These are phyloP conservation scores for Tyria jacobaeae DNA, from an alignment of 2,888 invertebrate genomes.

Conservation along the genomic window DNA sequence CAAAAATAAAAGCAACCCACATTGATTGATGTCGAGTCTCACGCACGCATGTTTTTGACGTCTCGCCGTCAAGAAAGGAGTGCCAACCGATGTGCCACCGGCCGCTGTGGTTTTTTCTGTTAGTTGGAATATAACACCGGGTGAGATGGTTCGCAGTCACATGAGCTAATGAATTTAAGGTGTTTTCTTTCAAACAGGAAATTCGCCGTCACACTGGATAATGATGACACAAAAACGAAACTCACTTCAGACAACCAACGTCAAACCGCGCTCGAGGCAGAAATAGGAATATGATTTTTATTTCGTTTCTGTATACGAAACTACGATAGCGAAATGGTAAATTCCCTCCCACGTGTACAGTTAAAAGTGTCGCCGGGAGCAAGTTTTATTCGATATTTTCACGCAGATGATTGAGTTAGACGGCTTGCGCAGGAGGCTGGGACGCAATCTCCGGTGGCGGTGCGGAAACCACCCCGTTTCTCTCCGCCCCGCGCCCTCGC, in stretches of 20 bases:
- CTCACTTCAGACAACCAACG: slow-evolving; percentile 47
- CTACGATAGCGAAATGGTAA: slow-evolving; percentile 57
- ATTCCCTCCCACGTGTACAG: slow-evolving; percentile 61
- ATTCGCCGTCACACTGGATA: slow-evolving; percentile 58
- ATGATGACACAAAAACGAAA: slow-evolving; percentile 52
- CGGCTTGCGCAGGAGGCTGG: slow-evolving; percentile 79
- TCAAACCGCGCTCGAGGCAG: slow-evolving; percentile 45
- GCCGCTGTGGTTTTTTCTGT: slow-evolving; percentile 63
- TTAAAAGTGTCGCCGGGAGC: slow-evolving; percentile 71
- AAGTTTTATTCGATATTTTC: slow-evolving; percentile 81
- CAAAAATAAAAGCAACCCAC: slow-evolving; percentile 75
- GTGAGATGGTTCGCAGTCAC: slow-evolving; percentile 54
- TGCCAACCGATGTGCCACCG: slow-evolving; percentile 67
- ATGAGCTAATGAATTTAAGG: slow-evolving; percentile 69
- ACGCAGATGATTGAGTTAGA: slow-evolving; percentile 82
- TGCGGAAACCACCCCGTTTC: slow-evolving; percentile 60
- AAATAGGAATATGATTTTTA: slow-evolving; percentile 61
- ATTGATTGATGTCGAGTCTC: slow-evolving; percentile 81
- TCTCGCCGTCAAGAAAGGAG: slow-evolving; percentile 74
- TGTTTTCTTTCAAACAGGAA: slow-evolving; percentile 68
- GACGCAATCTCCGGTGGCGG: slow-evolving; percentile 81
- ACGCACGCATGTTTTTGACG: slow-evolving; percentile 79
- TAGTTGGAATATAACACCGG: slow-evolving; percentile 66
- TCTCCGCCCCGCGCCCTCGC: slow-evolving; percentile 39
- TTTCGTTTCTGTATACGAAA: slow-evolving; percentile 58